Conservation (phyloP, 2,888 invertebrate species). For the Cephus nigrinus region DNA sequence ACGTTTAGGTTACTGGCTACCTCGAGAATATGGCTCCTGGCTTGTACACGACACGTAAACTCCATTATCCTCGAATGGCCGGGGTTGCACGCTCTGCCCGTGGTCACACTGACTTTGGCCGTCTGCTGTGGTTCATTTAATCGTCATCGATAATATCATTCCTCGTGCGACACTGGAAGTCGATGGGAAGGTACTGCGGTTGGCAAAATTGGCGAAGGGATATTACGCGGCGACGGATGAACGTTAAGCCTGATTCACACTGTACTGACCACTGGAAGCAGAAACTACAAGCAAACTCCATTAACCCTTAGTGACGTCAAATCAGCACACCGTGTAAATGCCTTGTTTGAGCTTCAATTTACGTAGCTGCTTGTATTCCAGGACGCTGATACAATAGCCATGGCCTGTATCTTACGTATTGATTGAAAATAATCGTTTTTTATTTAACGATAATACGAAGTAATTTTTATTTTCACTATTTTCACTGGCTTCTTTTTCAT, state of each 20-base stretch:
- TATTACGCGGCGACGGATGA: neutral
- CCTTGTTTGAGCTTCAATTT: neutral
- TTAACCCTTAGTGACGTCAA: neutral
- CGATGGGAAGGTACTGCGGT: neutral
- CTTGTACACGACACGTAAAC: constrained; percentile 19
- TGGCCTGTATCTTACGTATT: neutral
- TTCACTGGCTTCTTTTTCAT: too few species aligned
- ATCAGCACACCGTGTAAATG: neutral
- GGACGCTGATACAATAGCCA: neutral
- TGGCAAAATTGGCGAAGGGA: neutral
- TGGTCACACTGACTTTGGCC: neutral
- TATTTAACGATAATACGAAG: neutral
- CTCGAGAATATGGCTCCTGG: constrained; percentile 6
- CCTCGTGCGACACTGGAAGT: neutral
- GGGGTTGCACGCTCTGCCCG: neutral
- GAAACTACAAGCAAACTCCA: constrained; percentile 5
- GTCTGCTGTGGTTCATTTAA: neutral
- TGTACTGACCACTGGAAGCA: constrained; percentile 3
- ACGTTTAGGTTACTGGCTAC: neutral
- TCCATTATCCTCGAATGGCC: constrained; percentile 19
- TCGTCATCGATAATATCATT: neutral
- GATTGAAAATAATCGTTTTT: neutral
- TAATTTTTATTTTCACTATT: neutral
- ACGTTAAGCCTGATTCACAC: neutral
- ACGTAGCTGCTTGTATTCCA: neutral